phyloP scores from a whole-genome alignment of 2,888 invertebrate genomes.

The Nomada hirtipes region DNA sequence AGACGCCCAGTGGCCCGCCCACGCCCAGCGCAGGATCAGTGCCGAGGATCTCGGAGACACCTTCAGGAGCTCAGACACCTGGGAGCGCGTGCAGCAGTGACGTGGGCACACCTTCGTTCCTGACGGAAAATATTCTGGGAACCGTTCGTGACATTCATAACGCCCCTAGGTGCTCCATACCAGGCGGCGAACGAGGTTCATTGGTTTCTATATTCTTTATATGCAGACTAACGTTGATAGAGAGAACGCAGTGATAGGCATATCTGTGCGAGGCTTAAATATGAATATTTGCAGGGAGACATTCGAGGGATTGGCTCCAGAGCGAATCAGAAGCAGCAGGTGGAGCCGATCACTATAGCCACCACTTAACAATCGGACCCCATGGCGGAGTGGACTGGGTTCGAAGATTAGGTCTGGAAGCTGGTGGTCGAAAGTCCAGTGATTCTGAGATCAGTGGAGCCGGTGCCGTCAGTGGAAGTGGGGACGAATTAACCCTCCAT shows the following conservation, averaged over 20 bases:
- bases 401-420: conserved; percentile 86
- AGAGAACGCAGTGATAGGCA: too few species aligned
- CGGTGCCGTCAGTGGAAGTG: conserved; percentile 79
- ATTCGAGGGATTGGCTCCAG: conserved; percentile 80
- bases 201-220: conserved; percentile 7
- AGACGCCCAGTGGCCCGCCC: conserved; percentile 78
- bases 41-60: conserved; percentile 81
- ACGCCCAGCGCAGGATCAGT: conserved; percentile 77
- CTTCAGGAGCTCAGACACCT: conserved; percentile 83
- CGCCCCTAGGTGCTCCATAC: conserved; percentile 80
- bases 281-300: conserved; percentile 72
- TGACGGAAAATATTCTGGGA: conserved; percentile 82
- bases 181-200: conserved; percentile 81
- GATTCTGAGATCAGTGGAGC: conserved; percentile 83
- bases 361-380: conserved; percentile 87
- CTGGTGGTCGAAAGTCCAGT: conserved; percentile 82
- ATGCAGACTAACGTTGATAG: background rate
- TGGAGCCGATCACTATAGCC: conserved; percentile 81
- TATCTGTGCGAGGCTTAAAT: background rate
- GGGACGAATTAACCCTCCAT: conserved; percentile 87
- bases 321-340: conserved; percentile 79
- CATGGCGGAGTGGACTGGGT: conserved; percentile 89
- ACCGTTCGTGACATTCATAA: conserved; percentile 77
- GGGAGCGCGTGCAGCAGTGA: conserved; percentile 83
- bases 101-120: conserved; percentile 83